These are phyloP conservation scores for Protophormia terraenovae DNA, from an alignment of 2,888 invertebrate species.

Conservation along the genomic window DNA sequence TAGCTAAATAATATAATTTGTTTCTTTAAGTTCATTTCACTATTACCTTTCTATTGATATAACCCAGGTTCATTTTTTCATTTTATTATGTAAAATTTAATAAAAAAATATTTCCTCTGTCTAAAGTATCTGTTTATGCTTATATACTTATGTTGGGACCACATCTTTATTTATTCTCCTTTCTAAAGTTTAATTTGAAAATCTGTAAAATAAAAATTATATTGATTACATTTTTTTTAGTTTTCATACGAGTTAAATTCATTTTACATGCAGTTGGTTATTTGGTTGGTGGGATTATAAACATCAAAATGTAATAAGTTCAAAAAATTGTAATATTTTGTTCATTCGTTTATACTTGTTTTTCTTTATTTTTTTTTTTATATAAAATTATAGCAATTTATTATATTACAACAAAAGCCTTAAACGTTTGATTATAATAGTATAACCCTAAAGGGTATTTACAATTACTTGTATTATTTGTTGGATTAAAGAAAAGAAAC, in stretches of 20 bases:
- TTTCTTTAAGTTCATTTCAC: too few species aligned
- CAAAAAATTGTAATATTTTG: slow-evolving; percentile 45
- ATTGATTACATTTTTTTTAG: slow-evolving; percentile 32
- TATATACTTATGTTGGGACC: too few species aligned
- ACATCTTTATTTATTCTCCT: background rate
- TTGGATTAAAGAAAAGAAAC: slow-evolving; percentile 34
- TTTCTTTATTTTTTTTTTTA: slow-evolving; percentile 63
- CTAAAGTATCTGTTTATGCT: too few species aligned
- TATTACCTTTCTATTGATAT: too few species aligned
- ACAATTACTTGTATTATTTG: slow-evolving; percentile 78
- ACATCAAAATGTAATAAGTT: slow-evolving; percentile 53
- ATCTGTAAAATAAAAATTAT: slow-evolving; percentile 13
- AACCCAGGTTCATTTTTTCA: too few species aligned
- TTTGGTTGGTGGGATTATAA: slow-evolving; percentile 36
- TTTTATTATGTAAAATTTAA: too few species aligned
- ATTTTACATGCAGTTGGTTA: background rate
- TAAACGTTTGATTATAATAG: slow-evolving; percentile 66
- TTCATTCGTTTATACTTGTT: background rate
- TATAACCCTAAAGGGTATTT: slow-evolving; percentile 79
- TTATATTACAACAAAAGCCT: slow-evolving; percentile 71
- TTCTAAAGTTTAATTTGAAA: background rate
- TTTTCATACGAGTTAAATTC: slow-evolving; percentile 20
- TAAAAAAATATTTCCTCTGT: too few species aligned
- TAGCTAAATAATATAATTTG: too few species aligned
- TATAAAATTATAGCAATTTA: slow-evolving; percentile 79